These are phyloP conservation scores for Scaptomyza graminum DNA, from an alignment of 1,140 invertebrate genomes.

Conservation along the genomic window DNA sequence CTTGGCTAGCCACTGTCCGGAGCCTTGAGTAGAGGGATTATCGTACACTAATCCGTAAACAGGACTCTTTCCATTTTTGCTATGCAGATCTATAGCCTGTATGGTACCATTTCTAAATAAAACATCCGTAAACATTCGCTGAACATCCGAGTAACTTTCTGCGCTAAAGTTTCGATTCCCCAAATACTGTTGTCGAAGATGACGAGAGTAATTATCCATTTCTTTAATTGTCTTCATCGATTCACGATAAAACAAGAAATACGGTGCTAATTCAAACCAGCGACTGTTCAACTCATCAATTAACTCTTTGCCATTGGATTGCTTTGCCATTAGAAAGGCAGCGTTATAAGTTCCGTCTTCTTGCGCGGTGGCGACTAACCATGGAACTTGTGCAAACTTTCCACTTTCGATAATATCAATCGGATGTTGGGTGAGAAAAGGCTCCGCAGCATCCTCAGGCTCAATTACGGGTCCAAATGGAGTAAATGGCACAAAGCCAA, in stretches of 20 bases:
- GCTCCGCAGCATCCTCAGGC: constrained; percentile 38
- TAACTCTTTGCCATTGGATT: constrained; percentile 16
- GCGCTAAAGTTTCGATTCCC: constrained; percentile 36
- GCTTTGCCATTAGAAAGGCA: constrained; percentile 53
- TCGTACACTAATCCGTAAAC: constrained; percentile 56
- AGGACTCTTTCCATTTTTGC: constrained; percentile 19
- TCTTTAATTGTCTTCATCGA: constrained; percentile 13
- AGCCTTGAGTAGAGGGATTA: constrained; percentile 38
- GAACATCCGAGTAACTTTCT: constrained; percentile 46
- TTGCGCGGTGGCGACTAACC: constrained; percentile 84
- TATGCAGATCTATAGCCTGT: constrained; percentile 39
- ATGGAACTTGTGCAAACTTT: constrained; percentile 84
- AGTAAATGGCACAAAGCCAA: constrained; percentile 85
- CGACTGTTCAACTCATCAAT: constrained; percentile 30
- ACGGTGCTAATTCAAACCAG: constrained; percentile 42
- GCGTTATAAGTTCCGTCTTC: constrained; percentile 85
- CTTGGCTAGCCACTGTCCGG: constrained; percentile 20
- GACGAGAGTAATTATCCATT: constrained; percentile 31
- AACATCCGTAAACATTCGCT: constrained; percentile 55
- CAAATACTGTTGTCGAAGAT: constrained; percentile 39
- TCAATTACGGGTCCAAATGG: constrained; percentile 86
- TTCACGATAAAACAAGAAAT: constrained; percentile 47
- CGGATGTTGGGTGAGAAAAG: constrained; percentile 85
- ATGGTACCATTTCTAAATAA: constrained; percentile 46
- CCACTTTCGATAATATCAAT: constrained; percentile 84